A percentile compares a stretch with the other conserved stretches of the same genome.
Evolutionary conservation across 2,113 vertebrate species (phyloP).

Genomic region (Lepus europaeus): DNA sequence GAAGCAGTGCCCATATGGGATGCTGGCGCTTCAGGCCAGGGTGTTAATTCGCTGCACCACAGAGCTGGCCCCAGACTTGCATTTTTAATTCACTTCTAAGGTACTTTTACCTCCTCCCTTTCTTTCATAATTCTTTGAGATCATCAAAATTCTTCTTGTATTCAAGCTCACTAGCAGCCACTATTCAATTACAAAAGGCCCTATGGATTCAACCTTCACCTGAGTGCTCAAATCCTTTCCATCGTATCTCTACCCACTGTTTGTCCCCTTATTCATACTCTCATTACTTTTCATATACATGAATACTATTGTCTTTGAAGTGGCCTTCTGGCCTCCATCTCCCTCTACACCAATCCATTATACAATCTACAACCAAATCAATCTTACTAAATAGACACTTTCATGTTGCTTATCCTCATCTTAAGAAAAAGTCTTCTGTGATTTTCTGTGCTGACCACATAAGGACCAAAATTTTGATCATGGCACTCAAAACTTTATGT

Average conservation of each 20-base stretch:
- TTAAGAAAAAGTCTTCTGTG: not conserved
- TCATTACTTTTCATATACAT: not conserved
- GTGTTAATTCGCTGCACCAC: too few species aligned
- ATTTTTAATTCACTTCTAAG: not conserved
- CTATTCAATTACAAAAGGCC: not conserved
- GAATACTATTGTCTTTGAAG: not conserved
- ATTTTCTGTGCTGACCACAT: not conserved
- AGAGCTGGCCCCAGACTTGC: not conserved
- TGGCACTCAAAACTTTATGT: not conserved
- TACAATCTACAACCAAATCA: not conserved
- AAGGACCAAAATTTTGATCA: not conserved
- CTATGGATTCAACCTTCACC: not conserved
- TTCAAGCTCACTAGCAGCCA: not conserved
- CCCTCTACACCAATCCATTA: not conserved
- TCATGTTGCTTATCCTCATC: slow-evolving; percentile 13
- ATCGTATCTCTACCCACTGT: not conserved
- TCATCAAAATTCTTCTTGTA: not conserved
- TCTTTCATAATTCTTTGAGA: not conserved
- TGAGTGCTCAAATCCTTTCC: not conserved
- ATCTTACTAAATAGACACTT: not conserved
- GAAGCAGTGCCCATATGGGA: too few species aligned
- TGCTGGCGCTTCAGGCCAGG: too few species aligned
- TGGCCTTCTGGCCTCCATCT: not conserved
- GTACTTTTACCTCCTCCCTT: not conserved
- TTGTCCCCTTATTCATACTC: not conserved